Base-by-base conservation (phyloP, 2,113 vertebrate species). In the Sinocyclocheilus maitianheensis region DNA sequence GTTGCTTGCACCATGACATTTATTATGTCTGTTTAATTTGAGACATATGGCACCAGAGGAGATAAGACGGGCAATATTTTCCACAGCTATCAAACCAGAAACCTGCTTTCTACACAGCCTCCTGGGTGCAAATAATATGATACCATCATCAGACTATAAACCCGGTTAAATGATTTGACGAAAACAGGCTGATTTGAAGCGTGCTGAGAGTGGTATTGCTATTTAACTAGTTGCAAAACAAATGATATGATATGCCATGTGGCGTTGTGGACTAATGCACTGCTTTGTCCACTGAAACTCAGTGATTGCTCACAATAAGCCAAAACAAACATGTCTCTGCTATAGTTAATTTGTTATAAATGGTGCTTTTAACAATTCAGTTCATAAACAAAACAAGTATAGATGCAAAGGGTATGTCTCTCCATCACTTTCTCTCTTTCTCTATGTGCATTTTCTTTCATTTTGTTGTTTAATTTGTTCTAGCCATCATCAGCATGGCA, bases 401-500 rank as follows among this genome's bases (percentile, higher is more conserved):
- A 0, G 16, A 82, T 37, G 18, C 80, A 69, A 26, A 69, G 7
- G 46, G 43, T 62, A 20, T 83, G 22, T 74, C 48, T 71, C n/a
- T 83, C 51, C 0, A 14, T 40, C 40, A 3, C 24, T 43, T 40
- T 43, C 34, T 22, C 16, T 20, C 18, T 72, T 3, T 60, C 48
- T n/a, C 13, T 20, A 20, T 20, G 37, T 22, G 87, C 90, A 89
- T 91, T 93, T 92, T 93, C 88, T 92, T 91, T 90, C 88, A 77
- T 85, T 87, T 89, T 74, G 30, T 74, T 60, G 63, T 82, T 81
- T 67, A 30, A 71, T 71, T 82, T 82, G 80, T 69, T 71, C 80
- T 90, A 84, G 89, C 86, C 90, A 90, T 62, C 89, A 89, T 90
- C 87, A 88, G 91, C 87, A 89, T 90, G 92, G 93, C 94, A 94